phyloP scores from a whole-genome alignment of 2,888 invertebrate genomes.

The Brachypterus glaber region DNA sequence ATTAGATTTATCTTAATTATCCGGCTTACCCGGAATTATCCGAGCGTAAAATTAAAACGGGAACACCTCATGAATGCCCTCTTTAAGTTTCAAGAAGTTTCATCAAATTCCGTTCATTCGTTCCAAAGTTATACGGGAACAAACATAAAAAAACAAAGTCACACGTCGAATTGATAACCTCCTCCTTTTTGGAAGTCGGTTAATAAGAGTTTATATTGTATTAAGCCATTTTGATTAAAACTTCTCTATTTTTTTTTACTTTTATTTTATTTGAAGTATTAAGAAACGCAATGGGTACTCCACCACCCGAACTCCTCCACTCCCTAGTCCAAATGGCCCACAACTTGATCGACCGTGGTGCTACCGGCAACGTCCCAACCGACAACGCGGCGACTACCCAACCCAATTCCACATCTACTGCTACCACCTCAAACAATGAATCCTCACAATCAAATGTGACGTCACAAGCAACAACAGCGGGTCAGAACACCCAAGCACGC shows the following conservation, averaged over 20 bases:
- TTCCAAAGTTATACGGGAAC: too few relatives aligned
- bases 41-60: too few relatives aligned
- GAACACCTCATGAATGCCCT: too few relatives aligned
- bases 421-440: slow-evolving; percentile 7
- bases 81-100: too few relatives aligned
- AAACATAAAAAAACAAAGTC: too few relatives aligned
- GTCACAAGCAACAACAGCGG: slow-evolving; percentile 19
- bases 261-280: slow-evolving; percentile 33
- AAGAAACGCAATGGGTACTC: slow-evolving; percentile 37
- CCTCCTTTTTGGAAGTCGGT: too few relatives aligned
- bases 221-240: slow-evolving; percentile 3
- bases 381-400: slow-evolving; percentile 9
- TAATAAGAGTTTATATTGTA: too few relatives aligned
- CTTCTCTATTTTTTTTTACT: background rate
- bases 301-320: slow-evolving; percentile 45
- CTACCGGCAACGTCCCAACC: slow-evolving; percentile 20
- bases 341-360: slow-evolving; percentile 38
- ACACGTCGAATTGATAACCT: too few relatives aligned
- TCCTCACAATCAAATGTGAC: slow-evolving; percentile 6
- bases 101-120: too few relatives aligned
- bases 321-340: slow-evolving; percentile 48
- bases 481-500: slow-evolving; percentile 45
- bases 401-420: slow-evolving; percentile 13
- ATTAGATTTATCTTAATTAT: too few relatives aligned
- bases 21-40: too few relatives aligned